A percentile compares a stretch with the other conserved stretches of the same genome.
phyloP scores from a whole-genome alignment of 2,113 vertebrate species.

The Oreamnos americanus region DNA sequence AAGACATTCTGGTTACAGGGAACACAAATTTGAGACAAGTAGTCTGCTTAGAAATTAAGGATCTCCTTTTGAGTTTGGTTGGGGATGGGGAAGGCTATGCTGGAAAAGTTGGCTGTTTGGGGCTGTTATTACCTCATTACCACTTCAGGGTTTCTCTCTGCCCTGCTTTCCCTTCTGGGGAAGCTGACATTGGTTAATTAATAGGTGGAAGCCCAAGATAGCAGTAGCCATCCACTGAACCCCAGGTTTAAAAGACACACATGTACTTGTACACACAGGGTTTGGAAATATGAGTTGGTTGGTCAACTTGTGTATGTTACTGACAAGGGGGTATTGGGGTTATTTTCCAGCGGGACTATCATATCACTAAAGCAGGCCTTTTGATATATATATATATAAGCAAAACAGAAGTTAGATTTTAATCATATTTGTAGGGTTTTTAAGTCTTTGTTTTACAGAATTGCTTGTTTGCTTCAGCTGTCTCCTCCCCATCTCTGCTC shows the following conservation, averaged over 20 bases:
- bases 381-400: slow-evolving; percentile 48
- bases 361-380: slow-evolving; percentile 81
- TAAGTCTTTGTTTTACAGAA: slow-evolving; percentile 72
- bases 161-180: neutral
- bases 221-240: neutral
- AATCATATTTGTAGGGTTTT: slow-evolving; percentile 75
- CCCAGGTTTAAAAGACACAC: neutral
- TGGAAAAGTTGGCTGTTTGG: neutral
- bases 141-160: neutral
- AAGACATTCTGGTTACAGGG: neutral
- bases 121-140: neutral
- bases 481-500: neutral
- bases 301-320: slow-evolving; percentile 72
- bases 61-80: neutral
- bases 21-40: neutral
- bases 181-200: neutral
- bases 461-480: slow-evolving; percentile 13
- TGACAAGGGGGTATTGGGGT: slow-evolving; percentile 45
- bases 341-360: slow-evolving; percentile 64
- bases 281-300: slow-evolving; percentile 75
- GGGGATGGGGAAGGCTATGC: neutral
- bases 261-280: neutral
- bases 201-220: neutral
- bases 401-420: slow-evolving; percentile 58
- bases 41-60: neutral